Base-by-base conservation (phyloP, 2,797 vertebrate species). In the Vultur gryphus region DNA sequence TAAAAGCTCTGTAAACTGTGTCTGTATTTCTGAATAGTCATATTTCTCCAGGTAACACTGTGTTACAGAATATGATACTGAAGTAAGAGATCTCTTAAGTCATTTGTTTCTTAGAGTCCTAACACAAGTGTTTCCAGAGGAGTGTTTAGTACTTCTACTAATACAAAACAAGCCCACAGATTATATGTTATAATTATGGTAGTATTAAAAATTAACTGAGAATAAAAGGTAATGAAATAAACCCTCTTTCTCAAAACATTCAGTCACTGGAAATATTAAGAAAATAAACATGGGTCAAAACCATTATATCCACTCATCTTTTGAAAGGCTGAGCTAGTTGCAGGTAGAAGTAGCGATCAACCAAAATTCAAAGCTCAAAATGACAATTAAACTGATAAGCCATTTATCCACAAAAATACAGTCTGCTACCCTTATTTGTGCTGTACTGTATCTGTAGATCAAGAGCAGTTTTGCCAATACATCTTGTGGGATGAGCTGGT, bases 21-120 rank as follows among this genome's bases (percentile, higher is more conserved):
- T 55, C 49, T 87, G 19, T 88, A 71, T 90, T 97, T 97, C 77
- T 92, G 59, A 96, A 95, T 49, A 93, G 64, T n/a, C 41, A 64
- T 49, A 82, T 92, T 84, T 84, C 92, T 87, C 57, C 58, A 88
- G 41, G 78, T 41, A 95, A 79, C 39, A 62, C 35, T 33, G 17
- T 80, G 14, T 93, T 95, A 91, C 37, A 92, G 48, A 94, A 92
- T 65, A 93, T 52, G 51, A 78, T 75, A 44, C 16, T 61, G 67
- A 95, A 91, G 51, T 71, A 65, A 90, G 71, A 83, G 24, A 48
- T 86, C 33, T 90, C 48, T 67, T 48, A 75, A 70, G 25, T 54
- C 11, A 51, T 48, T 59, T 70, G 2, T 49, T 61, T 93, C 81
- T 81, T 41, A 84, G 44, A 62, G 41, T 43, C 26, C 35, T 18